Evolutionary conservation across 2,888 invertebrate genomes (phyloP).

Genomic region (Trichogramma evanescens): DNA sequence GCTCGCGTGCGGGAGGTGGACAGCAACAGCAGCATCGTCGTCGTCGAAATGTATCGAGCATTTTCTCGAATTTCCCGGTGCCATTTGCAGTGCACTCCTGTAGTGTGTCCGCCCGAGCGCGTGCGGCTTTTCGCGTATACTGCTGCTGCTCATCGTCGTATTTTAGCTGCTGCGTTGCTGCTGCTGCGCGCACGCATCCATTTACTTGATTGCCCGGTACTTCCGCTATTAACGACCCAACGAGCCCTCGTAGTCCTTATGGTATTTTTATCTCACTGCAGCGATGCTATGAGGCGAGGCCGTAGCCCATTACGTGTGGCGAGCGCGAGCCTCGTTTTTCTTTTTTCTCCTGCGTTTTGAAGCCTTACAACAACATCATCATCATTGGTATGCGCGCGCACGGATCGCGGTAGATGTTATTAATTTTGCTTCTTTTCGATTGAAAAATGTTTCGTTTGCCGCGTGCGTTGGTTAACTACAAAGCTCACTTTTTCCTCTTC

Average conservation of each 20-base stretch:
- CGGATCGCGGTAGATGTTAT: not conserved
- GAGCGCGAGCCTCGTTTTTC: not conserved
- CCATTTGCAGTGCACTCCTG: too few relatives aligned
- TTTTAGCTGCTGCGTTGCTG: too few relatives aligned
- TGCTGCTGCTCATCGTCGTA: too few relatives aligned
- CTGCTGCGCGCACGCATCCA: constrained; percentile 3
- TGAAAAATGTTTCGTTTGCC: not conserved
- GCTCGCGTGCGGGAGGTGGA: too few relatives aligned
- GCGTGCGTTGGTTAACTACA: not conserved
- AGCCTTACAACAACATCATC: too few relatives aligned
- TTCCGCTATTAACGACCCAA: constrained; percentile 5
- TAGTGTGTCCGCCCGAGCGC: too few relatives aligned
- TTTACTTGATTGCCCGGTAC: constrained; percentile 17
- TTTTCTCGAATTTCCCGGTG: too few relatives aligned
- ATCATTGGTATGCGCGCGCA: not conserved
- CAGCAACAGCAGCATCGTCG: too few relatives aligned
- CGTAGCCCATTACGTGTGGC: too few relatives aligned
- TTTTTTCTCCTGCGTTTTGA: not conserved
- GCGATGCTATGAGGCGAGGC: too few relatives aligned
- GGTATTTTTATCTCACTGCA: not conserved
- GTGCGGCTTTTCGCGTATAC: too few relatives aligned
- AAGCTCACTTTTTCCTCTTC: not conserved
- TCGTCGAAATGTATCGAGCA: too few relatives aligned
- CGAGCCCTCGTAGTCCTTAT: not conserved
- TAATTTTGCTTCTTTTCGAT: constrained; percentile 2